Base-by-base conservation (phyloP, 2,797 vertebrate genomes). In the Mastacembelus armatus region DNA sequence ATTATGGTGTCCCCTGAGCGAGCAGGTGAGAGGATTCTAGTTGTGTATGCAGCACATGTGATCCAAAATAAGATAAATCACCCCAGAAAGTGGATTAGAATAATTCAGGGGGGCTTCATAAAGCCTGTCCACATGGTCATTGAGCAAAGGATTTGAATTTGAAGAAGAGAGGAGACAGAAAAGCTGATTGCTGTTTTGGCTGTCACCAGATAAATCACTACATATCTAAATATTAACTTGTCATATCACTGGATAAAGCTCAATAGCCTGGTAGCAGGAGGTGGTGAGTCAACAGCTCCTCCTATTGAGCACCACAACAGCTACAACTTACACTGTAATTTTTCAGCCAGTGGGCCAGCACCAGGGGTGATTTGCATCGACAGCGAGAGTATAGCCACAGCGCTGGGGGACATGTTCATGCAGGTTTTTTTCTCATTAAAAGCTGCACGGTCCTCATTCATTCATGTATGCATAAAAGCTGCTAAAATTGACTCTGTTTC, bases 261-360 rank as follows among this genome's bases (percentile, higher is more conserved):
- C 30, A 27, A 26, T 27, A 33, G 52, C 65, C 30, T 42, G 4
- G 24, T 76, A 60, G 78, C 63, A 30, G 33, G 42, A 67, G 59
- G 60, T 14, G 50, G 60, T 71, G 80, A 73, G 77, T 83, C 87
- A 83, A 91, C 84, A 93, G 89, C 90, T 70, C 91, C 91, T 88
- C 88, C 92, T 92, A 38, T 82, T 88, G 91, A 86, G 60, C 62
- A 19, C 48, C 80, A 2, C 22, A n/a, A 73, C 44, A 66, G 66
- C 72, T 81, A 50, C 83, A 84, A 19, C 36, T 58, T 22, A 8
- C 32, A 3, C 12, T 5, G 2, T 4, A 10, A 19, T 50, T 21
- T 39, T 40, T 30, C 16, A 54, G 45, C 47, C 52, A 35, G 40
- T 33, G 57, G 52, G 47, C 24, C 18, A 58, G 56, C 35, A 52